Conservation (phyloP, 2,888 invertebrate species). For the Agriopis aurantiaria region DNA sequence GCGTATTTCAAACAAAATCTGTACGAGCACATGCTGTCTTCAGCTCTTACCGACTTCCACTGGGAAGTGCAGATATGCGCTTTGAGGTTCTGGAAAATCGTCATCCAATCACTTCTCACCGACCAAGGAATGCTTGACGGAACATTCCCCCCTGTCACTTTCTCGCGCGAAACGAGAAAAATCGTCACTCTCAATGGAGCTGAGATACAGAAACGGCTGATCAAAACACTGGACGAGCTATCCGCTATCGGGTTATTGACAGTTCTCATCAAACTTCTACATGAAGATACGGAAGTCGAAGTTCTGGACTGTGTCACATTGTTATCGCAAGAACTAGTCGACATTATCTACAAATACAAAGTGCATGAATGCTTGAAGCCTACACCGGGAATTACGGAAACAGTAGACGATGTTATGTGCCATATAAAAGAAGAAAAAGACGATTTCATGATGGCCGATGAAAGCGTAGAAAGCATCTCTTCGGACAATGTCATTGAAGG, state of each 20-base stretch:
- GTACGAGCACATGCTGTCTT: constrained; percentile 88
- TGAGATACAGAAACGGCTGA: constrained; percentile 88
- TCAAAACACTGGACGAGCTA: constrained; percentile 89
- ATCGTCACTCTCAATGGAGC: constrained; percentile 90
- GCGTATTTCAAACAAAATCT: constrained; percentile 83
- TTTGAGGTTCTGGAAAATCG: constrained; percentile 90
- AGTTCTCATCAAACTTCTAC: constrained; percentile 88
- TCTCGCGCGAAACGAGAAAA: constrained; percentile 92
- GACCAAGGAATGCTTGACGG: constrained; percentile 95
- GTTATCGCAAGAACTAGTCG: constrained; percentile 83
- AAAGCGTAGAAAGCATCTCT: constrained; percentile 44
- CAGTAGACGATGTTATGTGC: constrained; percentile 60
- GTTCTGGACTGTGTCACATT: constrained; percentile 88
- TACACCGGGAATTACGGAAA: constrained; percentile 58
- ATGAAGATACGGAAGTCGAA: constrained; percentile 90
- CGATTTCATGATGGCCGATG: constrained; percentile 51
- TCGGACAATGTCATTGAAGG: constrained; percentile 88
- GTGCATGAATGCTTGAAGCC: constrained; percentile 68
- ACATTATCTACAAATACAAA: constrained; percentile 86
- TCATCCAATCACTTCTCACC: constrained; percentile 88
- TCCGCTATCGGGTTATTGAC: constrained; percentile 90
- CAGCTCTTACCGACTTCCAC: constrained; percentile 90
- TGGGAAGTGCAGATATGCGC: constrained; percentile 93
- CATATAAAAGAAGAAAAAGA: constrained; percentile 59
- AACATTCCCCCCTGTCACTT: constrained; percentile 91